A percentile compares a stretch with the other conserved stretches of the same genome.
phyloP scores from a whole-genome alignment of 2,888 invertebrate genomes.

The Eurytoma adleriae region DNA sequence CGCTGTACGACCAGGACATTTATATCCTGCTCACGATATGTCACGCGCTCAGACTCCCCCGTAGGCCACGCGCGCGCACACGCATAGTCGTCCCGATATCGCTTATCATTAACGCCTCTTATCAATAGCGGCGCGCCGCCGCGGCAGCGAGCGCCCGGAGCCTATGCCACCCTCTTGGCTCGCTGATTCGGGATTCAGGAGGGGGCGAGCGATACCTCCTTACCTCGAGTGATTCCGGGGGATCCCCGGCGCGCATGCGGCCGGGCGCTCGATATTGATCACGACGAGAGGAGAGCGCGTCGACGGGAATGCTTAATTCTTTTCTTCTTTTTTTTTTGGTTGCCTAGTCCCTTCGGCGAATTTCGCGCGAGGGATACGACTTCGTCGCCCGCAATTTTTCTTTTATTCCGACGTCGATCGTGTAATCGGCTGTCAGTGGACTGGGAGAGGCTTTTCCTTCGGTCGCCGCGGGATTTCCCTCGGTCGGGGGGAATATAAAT shows the following conservation, averaged over 20 bases:
- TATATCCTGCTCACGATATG: too few relatives aligned
- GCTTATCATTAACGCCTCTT: conserved; percentile 39
- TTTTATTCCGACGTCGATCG: background rate
- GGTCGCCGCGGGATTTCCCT: background rate
- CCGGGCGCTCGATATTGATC: conserved; percentile 38
- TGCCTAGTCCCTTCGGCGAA: too few relatives aligned
- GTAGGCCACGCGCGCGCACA: too few relatives aligned
- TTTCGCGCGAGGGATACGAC: too few relatives aligned
- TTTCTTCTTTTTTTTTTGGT: background rate
- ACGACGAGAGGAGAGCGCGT: conserved; percentile 1
- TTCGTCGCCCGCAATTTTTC: too few relatives aligned
- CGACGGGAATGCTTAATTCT: conserved; percentile 41
- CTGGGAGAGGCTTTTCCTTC: conserved; percentile 6
- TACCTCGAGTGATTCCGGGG: conserved; percentile 13
- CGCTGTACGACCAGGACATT: too few relatives aligned
- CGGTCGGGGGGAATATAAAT: background rate
- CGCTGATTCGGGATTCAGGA: conserved; percentile 23
- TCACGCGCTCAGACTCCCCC: too few relatives aligned
- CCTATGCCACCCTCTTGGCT: background rate
- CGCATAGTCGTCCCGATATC: background rate
- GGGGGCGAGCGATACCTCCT: conserved; percentile 23
- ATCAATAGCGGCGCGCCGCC: conserved; percentile 12
- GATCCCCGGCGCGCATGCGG: background rate
- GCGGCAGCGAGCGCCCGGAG: background rate
- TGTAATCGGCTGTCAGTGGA: background rate